phyloP scores from a whole-genome alignment of 1,140 invertebrate species.

The Calliphora vicina region DNA sequence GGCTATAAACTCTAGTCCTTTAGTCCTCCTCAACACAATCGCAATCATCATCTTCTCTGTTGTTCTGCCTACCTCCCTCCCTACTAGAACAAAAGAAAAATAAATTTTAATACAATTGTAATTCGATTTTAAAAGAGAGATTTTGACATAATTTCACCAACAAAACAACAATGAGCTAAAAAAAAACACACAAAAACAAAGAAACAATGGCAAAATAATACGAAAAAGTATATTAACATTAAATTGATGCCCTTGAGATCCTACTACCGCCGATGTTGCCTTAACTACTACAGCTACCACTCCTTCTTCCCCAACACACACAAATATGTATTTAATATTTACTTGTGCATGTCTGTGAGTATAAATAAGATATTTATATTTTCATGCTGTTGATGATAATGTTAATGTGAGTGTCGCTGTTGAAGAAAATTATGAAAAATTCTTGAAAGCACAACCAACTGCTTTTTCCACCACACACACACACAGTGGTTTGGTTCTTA shows the following conservation, averaged over 20 bases:
- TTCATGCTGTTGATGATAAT: neutral
- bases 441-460: neutral
- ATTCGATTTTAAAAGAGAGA: neutral
- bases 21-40: neutral
- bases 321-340: too few species aligned
- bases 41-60: too few species aligned
- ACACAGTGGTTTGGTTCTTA: too few species aligned
- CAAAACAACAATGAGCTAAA: neutral
- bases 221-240: neutral
- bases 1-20: neutral
- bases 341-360: too few species aligned
- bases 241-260: constrained; percentile 21
- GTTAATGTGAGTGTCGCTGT: neutral
- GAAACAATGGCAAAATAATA: neutral
- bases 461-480: too few species aligned
- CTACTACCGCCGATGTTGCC: neutral
- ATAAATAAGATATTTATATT: neutral
- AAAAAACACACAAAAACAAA: neutral
- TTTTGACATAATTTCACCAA: neutral
- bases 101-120: neutral
- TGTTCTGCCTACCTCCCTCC: too few species aligned
- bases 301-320: too few species aligned
- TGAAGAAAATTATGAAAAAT: neutral
- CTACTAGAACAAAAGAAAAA: neutral
- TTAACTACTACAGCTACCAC: neutral